Conservation (phyloP, 2,888 invertebrate genomes). For the Nineta flava region DNA sequence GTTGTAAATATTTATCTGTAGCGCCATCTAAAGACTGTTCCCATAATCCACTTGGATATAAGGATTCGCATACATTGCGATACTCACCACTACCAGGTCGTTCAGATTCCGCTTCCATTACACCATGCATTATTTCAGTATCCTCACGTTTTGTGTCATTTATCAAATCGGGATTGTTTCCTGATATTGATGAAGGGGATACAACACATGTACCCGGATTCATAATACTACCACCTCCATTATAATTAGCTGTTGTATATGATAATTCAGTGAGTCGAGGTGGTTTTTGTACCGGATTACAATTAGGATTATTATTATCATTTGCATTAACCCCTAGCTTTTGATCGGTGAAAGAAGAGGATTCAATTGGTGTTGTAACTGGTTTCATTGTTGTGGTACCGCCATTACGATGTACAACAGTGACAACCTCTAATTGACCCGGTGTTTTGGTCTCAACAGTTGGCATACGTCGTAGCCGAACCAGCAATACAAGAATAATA, state of each 20-base stretch:
- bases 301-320: slow-evolving; percentile 27
- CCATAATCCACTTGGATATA: slow-evolving; percentile 71
- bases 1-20: slow-evolving; percentile 26
- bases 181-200: slow-evolving; percentile 55
- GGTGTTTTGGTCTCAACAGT: slow-evolving; percentile 62
- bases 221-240: slow-evolving; percentile 47
- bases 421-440: slow-evolving; percentile 54
- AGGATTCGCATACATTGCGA: slow-evolving; percentile 53
- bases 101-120: slow-evolving; percentile 18
- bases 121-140: slow-evolving; percentile 24
- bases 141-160: slow-evolving; percentile 62
- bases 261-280: slow-evolving; percentile 50
- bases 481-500: slow-evolving; percentile 53
- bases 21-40: slow-evolving; percentile 26
- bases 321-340: slow-evolving; percentile 15
- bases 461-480: slow-evolving; percentile 57
- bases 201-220: slow-evolving; percentile 50
- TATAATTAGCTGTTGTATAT: slow-evolving; percentile 51
- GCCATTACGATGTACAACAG: slow-evolving; percentile 36
- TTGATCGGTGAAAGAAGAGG: slow-evolving; percentile 25
- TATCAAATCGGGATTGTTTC: slow-evolving; percentile 73
- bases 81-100: slow-evolving; percentile 63
- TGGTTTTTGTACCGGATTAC: slow-evolving; percentile 57
- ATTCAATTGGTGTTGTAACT: slow-evolving; percentile 34
- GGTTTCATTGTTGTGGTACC: slow-evolving; percentile 30